phyloP scores from a whole-genome alignment of 2,797 vertebrate species.

The Acipenser ruthenus region DNA sequence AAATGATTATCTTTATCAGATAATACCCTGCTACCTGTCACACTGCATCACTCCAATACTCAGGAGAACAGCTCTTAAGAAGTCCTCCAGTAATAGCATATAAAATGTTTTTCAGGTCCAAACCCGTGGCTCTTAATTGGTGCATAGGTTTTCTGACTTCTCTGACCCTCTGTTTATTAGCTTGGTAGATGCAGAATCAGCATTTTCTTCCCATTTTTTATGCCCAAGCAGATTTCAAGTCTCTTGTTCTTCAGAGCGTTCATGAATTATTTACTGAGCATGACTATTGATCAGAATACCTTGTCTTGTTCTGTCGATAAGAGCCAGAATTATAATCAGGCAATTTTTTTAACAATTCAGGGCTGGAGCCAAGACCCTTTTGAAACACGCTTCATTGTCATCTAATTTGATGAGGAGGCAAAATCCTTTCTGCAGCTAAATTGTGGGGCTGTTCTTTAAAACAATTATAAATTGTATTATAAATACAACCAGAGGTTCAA shows the following conservation, averaged over 20 bases:
- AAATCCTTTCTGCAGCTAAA: conserved; percentile 24
- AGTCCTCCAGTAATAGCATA: too few relatives aligned
- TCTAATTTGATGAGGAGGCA: conserved; percentile 35
- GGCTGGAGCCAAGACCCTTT: conserved; percentile 16
- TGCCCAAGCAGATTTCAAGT: conserved; percentile 34
- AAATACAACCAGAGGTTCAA: too few relatives aligned
- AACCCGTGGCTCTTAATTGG: too few relatives aligned
- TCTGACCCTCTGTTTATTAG: conserved; percentile 18
- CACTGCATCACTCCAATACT: too few relatives aligned
- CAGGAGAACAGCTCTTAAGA: too few relatives aligned
- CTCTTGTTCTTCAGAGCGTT: conserved; percentile 35
- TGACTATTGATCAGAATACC: conserved; percentile 39
- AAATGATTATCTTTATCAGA: too few relatives aligned
- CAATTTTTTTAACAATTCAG: conserved; percentile 30
- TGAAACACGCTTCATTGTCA: conserved; percentile 29
- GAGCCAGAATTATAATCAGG: conserved; percentile 38
- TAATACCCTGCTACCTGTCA: too few relatives aligned
- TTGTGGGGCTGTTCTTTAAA: conserved; percentile 30
- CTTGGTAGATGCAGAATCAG: conserved; percentile 35
- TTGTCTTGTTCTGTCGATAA: conserved; percentile 36
- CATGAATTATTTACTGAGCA: conserved; percentile 51
- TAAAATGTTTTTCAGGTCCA: too few relatives aligned
- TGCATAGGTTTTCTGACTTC: conserved; percentile 5
- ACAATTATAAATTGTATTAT: conserved; percentile 9
- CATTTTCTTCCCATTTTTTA: conserved; percentile 26